Conservation (phyloP, 2,113 vertebrate genomes). For the Balaenoptera acutorostrata region DNA sequence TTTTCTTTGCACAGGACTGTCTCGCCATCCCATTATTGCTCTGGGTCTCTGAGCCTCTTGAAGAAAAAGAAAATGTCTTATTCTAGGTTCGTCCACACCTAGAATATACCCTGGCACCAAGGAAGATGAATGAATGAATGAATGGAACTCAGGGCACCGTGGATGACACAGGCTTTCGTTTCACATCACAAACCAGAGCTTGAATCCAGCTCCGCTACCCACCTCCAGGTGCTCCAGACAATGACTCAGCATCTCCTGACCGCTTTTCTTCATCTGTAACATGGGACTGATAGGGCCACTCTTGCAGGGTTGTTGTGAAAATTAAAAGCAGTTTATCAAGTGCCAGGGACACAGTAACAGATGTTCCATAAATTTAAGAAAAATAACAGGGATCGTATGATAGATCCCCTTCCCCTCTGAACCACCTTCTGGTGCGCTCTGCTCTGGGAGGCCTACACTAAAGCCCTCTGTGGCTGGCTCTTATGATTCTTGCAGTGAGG, state of each 20-base stretch:
- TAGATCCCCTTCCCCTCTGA: not conserved
- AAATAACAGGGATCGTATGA: not conserved
- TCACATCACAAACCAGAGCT: not conserved
- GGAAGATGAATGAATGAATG: not conserved
- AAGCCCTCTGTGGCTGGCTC: accelerated
- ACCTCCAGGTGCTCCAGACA: not conserved
- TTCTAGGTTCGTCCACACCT: not conserved
- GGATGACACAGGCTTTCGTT: no score
- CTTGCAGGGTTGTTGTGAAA: not conserved
- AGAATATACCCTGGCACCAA: not conserved
- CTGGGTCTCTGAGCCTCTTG: not conserved
- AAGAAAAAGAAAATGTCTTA: not conserved
- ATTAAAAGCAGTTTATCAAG: not conserved
- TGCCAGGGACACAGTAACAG: not conserved
- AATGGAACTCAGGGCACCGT: not conserved
- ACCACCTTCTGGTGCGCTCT: no score
- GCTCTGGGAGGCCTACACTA: accelerated
- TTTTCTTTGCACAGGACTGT: not conserved
- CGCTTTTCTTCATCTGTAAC: not conserved
- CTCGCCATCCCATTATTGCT: not conserved
- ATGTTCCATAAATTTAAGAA: not conserved
- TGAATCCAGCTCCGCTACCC: no score
- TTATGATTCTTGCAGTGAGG: no score
- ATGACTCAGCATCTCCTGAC: no score
- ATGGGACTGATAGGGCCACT: not conserved